These are phyloP conservation scores for Arctocebus calabarensis DNA, from an alignment of 2,797 vertebrate genomes.

Conservation along the genomic window DNA sequence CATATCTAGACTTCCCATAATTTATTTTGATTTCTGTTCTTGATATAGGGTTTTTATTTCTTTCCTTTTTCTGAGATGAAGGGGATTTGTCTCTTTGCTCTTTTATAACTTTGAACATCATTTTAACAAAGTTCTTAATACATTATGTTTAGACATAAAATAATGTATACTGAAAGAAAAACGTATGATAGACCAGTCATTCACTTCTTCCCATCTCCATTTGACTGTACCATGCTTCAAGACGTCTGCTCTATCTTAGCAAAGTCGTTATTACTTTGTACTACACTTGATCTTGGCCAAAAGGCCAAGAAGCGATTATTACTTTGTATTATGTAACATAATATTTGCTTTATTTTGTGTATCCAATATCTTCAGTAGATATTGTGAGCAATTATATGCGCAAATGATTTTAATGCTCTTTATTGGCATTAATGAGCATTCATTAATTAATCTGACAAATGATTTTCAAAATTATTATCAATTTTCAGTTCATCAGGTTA, in stretches of 20 bases:
- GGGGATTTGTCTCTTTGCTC: neutral
- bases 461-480: neutral
- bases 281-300: too few species aligned
- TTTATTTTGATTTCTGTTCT: neutral
- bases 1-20: neutral
- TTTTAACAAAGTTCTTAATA: constrained; percentile 4
- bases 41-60: neutral
- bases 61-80: neutral
- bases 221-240: neutral
- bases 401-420: constrained; percentile 7
- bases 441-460: neutral
- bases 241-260: neutral
- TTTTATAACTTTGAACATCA: neutral
- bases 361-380: neutral
- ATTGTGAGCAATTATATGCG: neutral
- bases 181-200: neutral
- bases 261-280: neutral
- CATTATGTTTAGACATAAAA: neutral
- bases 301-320: neutral
- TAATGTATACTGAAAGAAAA: neutral
- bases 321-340: neutral
- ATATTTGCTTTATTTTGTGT: neutral
- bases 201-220: neutral
- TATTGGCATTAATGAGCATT: neutral
- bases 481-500: neutral